Conservation (phyloP, 2,797 vertebrate genomes). For the Cygnus olor region DNA sequence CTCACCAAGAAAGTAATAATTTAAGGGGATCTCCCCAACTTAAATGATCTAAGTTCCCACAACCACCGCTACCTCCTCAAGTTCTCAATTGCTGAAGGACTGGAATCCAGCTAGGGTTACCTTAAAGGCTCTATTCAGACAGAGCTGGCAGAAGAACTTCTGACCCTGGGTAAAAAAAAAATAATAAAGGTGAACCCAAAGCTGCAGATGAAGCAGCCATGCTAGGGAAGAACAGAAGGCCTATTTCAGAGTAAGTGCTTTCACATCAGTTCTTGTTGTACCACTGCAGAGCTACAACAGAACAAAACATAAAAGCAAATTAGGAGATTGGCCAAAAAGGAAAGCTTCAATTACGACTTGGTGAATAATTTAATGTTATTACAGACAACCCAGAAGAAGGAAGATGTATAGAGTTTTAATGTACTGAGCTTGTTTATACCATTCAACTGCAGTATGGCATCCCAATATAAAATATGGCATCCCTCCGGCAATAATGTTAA, state of each 20-base stretch:
- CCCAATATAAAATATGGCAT: background rate
- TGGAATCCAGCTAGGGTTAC: background rate
- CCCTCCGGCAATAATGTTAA: background rate
- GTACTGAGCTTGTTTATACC: background rate
- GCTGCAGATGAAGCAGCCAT: background rate
- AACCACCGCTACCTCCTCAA: background rate
- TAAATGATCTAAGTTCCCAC: background rate
- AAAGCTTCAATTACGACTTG: background rate
- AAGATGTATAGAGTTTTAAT: background rate
- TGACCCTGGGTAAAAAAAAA: background rate
- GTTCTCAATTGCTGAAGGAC: background rate
- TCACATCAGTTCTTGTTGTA: background rate
- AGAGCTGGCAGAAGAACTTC: background rate
- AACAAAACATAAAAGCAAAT: background rate
- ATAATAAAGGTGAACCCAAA: background rate
- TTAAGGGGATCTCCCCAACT: background rate
- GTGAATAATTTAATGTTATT: background rate
- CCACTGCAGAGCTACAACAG: background rate
- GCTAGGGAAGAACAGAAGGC: background rate
- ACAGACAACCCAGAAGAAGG: background rate
- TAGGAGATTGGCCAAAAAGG: background rate
- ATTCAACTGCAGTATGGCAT: background rate
- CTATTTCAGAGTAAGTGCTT: background rate
- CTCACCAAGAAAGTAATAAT: background rate
- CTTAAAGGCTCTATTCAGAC: background rate